These are phyloP conservation scores for Palaemon carinicauda DNA, from an alignment of 1,140 invertebrate species.

Conservation along the genomic window DNA sequence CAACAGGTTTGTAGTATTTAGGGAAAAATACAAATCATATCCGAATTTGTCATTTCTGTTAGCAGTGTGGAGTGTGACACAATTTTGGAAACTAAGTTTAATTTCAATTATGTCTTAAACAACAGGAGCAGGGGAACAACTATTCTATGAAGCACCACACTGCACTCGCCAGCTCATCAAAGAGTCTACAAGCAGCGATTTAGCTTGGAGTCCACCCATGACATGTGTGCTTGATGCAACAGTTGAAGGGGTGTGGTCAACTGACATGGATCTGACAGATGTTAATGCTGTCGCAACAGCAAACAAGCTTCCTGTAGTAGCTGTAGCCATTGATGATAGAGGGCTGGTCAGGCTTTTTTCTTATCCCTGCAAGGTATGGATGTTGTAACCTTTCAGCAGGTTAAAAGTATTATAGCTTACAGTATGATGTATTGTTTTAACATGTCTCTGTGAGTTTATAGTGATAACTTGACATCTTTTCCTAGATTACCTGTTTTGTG, in stretches of 20 bases:
- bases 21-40: no score
- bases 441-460: no score
- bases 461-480: neutral
- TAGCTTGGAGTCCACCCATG: slow-evolving; percentile 46
- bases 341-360: slow-evolving; percentile 53
- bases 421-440: no score
- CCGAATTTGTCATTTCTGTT: no score
- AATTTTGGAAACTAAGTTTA: no score
- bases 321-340: slow-evolving; percentile 36
- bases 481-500: neutral
- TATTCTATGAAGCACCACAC: slow-evolving; percentile 56
- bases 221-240: slow-evolving; percentile 47
- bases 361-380: slow-evolving; percentile 41
- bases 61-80: no score
- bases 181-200: slow-evolving; percentile 2
- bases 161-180: slow-evolving; percentile 52
- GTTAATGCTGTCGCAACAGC: slow-evolving; percentile 57
- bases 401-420: no score
- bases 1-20: no score
- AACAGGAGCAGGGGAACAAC: slow-evolving; percentile 55
- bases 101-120: no score
- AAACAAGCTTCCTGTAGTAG: slow-evolving; percentile 38
- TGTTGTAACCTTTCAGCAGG: no score
- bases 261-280: slow-evolving; percentile 51
- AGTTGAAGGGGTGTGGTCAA: slow-evolving; percentile 52